Conservation (phyloP, 2,888 invertebrate genomes). For the Anodontia alba region DNA sequence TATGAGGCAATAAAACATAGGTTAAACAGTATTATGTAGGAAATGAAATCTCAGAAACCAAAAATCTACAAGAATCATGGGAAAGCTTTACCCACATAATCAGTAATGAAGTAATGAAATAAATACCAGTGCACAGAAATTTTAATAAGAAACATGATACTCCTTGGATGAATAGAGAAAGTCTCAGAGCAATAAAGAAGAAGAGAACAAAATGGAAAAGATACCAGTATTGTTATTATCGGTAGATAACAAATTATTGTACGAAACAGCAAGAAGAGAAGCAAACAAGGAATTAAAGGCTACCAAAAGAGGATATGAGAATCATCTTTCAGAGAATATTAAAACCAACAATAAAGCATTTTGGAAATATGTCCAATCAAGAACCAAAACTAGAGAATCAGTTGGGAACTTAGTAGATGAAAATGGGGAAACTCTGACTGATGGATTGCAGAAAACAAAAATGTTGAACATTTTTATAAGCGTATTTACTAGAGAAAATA, state of each 20-base stretch:
- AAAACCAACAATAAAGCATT: slow-evolving; percentile 42
- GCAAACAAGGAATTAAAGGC: slow-evolving; percentile 14
- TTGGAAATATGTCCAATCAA: slow-evolving; percentile 38
- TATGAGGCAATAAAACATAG: slow-evolving; percentile 15
- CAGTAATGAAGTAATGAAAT: not conserved
- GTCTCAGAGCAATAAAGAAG: slow-evolving; percentile 9
- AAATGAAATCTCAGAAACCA: not conserved
- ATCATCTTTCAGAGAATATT: slow-evolving; percentile 16
- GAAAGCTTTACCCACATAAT: not conserved
- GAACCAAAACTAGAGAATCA: slow-evolving; percentile 20
- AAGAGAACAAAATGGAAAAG: not conserved
- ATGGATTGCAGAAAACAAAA: slow-evolving; percentile 15
- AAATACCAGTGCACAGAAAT: slow-evolving; percentile 7
- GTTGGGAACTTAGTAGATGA: slow-evolving; percentile 24
- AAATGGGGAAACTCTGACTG: not conserved
- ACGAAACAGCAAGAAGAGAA: slow-evolving; percentile 27
- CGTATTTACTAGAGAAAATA: slow-evolving; percentile 22
- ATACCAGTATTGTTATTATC: slow-evolving; percentile 9
- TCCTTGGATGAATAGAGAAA: not conserved
- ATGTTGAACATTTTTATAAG: slow-evolving; percentile 25
- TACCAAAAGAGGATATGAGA: slow-evolving; percentile 17
- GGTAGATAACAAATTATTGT: not conserved
- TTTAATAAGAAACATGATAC: not conserved
- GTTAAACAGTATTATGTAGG: not conserved
- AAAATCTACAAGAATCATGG: not conserved